Conservation (phyloP, 1,140 invertebrate genomes). For the Aleiodes sp. region DNA sequence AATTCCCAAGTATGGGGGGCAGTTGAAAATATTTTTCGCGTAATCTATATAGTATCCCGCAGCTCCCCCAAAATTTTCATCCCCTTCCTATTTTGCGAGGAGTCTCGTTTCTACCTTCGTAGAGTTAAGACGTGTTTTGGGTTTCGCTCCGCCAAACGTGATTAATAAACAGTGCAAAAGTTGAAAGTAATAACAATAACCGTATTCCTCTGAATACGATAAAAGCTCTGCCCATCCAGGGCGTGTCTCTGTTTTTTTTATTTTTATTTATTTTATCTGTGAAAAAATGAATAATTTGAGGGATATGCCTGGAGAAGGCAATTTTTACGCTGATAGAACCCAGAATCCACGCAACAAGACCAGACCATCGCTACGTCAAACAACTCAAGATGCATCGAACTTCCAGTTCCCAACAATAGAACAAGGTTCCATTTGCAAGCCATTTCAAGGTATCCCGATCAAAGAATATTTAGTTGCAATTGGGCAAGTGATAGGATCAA, state of each 20-base stretch:
- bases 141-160: background rate
- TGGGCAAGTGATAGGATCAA: background rate
- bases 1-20: no score
- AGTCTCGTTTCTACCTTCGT: no score
- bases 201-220: background rate
- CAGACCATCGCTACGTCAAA: background rate
- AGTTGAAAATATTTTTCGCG: no score
- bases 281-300: no score
- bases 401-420: background rate
- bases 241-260: background rate
- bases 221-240: background rate
- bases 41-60: no score
- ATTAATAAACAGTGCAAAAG: background rate
- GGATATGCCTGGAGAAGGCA: no score
- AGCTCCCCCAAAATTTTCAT: no score
- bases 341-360: background rate
- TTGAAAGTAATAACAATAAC: no score
- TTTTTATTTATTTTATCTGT: no score
- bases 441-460: background rate
- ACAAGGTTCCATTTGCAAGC: background rate
- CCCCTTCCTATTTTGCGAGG: no score
- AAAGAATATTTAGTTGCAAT: background rate
- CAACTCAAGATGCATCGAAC: background rate
- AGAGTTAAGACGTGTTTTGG: conserved; percentile 1
- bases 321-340: no score